Evolutionary conservation across 1,140 invertebrate genomes (phyloP), one percentile per base, ranked within the genome.

Genomic region (Mylabris phalerata): DNA sequence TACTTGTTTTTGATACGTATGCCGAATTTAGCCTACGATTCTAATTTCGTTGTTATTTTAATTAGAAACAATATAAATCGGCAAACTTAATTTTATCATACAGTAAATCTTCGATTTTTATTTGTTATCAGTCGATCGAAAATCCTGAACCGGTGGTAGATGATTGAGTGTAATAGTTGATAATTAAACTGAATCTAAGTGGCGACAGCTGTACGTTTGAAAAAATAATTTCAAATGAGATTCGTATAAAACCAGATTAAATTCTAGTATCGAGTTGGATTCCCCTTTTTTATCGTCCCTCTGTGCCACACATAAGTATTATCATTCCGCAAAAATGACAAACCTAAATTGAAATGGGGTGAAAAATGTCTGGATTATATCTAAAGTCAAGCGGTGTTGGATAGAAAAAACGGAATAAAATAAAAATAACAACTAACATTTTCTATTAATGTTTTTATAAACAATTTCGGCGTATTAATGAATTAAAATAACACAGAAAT

Each of bases 361-460:
- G 60, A 54, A 58, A 61, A 57, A 64, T 55, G 47, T 64, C 59
- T 64, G 63, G 63, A 55, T 64, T 61, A 54, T 62, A 55, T 64
- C 60, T 50, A 32, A 7, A 32, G 60, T 56, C 45, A 54, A 54
- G 51, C 56, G 49, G 49, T 42, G 43, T 49, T 52, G 51, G 51
- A 42, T 32, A 7, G 0, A 32, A 32, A n/a, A 32, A 4, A 32
- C 4, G 32, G 32, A 32, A 32, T 5, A 32, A 7, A 32, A 32
- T 5, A 32, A 32, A 32, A 32, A 54, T 27, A 46, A 42, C 51
- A 42, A 54, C 51, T 7, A 32, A 7, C 0, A 4, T 32, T 32
- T 32, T 32, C 7, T 32, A 32, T 32, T 5, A 7, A 32, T 32
- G 32, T 7, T 32, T 7, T 7, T 4, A 32, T 32, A 32, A 5